Base-by-base conservation (phyloP, 1,140 invertebrate species). In the Telenomus remus region DNA sequence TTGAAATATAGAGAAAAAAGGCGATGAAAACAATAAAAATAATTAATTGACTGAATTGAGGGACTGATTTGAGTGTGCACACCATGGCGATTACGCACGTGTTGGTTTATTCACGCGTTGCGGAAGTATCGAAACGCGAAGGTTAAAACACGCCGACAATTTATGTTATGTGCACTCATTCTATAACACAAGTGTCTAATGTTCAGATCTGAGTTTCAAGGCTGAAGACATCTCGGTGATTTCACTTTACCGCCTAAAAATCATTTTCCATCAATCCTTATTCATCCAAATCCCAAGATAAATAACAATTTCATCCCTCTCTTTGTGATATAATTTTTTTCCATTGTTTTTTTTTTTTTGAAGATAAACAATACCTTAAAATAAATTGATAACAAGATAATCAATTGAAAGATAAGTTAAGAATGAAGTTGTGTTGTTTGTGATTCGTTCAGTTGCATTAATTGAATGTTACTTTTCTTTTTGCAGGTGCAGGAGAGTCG, bases 401-500 rank as follows among this genome's bases (percentile, higher is more conserved):
- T 27, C 2, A 27, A 27, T 27, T 27, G 19, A 27, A 27, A 27
- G 19, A 27, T 27, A 27, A 57, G 61, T 63, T 50, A 63, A 63
- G 44, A 27, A n/a, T 34, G 49, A 44, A 50, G 42, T 72, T 65
- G 53, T 70, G 50, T 66, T 66, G 50, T 66, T 48, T 60, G 65
- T 47, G 55, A 73, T 72, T 59, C 59, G 53, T 64, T 64, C 39
- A 37, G 55, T 61, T 55, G 49, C n/a, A 61, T 34, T 59, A 64
- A 64, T 35, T 53, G 43, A 46, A 56, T 51, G 59, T 49, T 63
- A 56, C 39, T 60, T 65, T 53, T 39, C 70, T 80, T 63, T 80
- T 86, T 87, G 72, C 77, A 90, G 92, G 96, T 81, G 97, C 97
- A 81, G 97, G 97, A 82, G 97, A 98, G 90, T 99, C 97, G 44